phyloP scores from a whole-genome alignment of 2,888 invertebrate species.

The Prostheceraeus crozeri region DNA sequence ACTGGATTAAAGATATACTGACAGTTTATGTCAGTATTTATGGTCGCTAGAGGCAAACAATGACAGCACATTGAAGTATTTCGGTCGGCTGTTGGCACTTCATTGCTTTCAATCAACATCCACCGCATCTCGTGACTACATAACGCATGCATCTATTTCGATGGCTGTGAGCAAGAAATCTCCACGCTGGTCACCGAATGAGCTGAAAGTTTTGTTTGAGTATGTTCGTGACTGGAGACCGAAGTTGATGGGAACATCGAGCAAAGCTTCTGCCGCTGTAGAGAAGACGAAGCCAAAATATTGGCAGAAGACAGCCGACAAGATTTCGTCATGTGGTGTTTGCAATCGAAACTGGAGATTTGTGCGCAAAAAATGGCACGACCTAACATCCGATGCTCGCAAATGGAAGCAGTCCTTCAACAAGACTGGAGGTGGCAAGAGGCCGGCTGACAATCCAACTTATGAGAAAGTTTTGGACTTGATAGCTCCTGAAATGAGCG shows the following conservation, averaged over 20 bases:
- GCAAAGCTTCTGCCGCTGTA: conserved; percentile 21
- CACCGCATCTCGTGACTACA: too few relatives aligned
- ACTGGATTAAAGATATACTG: too few relatives aligned
- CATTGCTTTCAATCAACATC: too few relatives aligned
- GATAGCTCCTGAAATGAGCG: not conserved
- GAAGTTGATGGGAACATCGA: conserved; percentile 20
- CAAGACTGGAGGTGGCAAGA: conserved; percentile 26
- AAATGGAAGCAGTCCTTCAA: conserved; percentile 30
- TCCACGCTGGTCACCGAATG: conserved; percentile 24
- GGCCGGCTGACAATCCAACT: conserved; percentile 13
- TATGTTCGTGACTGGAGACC: conserved; percentile 20
- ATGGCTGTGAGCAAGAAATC: conserved; percentile 14
- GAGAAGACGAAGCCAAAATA: conserved; percentile 23
- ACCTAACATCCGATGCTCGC: conserved; percentile 12
- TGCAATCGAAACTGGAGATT: not conserved
- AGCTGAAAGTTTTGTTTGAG: conserved; percentile 19
- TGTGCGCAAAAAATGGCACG: conserved; percentile 15
- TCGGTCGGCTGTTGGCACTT: too few relatives aligned
- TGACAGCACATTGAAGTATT: too few relatives aligned
- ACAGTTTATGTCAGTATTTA: too few relatives aligned
- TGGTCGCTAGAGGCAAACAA: too few relatives aligned
- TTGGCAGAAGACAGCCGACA: conserved; percentile 17
- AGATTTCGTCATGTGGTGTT: conserved; percentile 19
- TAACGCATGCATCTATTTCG: too few relatives aligned
- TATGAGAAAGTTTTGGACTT: conserved; percentile 17